Percentiles rank a stretch among this genome's conserved stretches.
Conservation (phyloP, 1,140 invertebrate genomes). For the Diabrotica undecimpunctata region DNA sequence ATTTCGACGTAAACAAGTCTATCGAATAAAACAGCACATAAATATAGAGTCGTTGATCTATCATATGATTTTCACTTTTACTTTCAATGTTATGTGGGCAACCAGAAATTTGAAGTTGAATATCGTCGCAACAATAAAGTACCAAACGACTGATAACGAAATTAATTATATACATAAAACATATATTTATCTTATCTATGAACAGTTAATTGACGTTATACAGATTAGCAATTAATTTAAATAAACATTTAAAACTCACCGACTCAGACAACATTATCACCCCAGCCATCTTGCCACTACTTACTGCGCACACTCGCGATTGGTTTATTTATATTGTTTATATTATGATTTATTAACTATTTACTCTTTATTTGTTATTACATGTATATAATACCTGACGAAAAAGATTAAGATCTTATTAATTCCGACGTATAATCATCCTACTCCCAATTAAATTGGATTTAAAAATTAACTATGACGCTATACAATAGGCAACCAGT, state of each 20-base stretch:
- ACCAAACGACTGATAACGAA: background rate
- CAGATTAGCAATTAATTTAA: background rate
- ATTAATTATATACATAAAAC: background rate
- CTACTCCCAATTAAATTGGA: too few species aligned
- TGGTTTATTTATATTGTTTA: background rate
- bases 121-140: background rate
- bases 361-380: too few species aligned
- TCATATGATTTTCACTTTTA: constrained; percentile 1
- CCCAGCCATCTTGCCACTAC: constrained; percentile 38
- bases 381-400: too few species aligned
- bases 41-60: too few species aligned
- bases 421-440: too few species aligned
- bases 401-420: too few species aligned
- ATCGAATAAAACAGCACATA: too few species aligned
- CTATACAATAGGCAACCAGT: too few species aligned
- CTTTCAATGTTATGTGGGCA: background rate
- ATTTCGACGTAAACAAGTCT: too few species aligned
- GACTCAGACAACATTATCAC: constrained; percentile 35
- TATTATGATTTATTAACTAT: too few species aligned
- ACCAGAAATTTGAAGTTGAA: background rate
- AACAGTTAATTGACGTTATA: background rate
- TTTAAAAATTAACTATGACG: too few species aligned
- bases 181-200: background rate
- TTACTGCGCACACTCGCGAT: constrained; percentile 19
- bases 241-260: constrained; percentile 29